Evolutionary conservation across 2,888 invertebrate species (phyloP).

Genomic region (Drosophila picticornis): DNA sequence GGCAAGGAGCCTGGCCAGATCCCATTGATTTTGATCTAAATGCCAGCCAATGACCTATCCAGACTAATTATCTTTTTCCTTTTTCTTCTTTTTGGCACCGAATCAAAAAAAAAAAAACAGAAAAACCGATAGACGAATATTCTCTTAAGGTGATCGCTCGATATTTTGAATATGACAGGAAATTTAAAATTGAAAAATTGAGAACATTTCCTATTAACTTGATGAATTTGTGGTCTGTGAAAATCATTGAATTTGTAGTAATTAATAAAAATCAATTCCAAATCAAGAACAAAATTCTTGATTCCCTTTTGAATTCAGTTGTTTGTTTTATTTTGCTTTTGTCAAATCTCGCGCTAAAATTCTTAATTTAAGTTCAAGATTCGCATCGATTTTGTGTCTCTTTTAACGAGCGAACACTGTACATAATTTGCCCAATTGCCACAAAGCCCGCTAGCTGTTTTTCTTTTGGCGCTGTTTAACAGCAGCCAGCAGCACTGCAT

Average conservation of each 20-base stretch:
- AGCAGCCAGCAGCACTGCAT: slow-evolving; percentile 27
- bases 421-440: slow-evolving; percentile 47
- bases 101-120: slow-evolving; percentile 57
- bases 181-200: neutral
- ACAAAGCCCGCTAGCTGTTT: slow-evolving; percentile 61
- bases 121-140: slow-evolving; percentile 33
- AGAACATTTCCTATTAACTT: neutral
- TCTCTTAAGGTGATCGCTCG: slow-evolving; percentile 4
- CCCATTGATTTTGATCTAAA: slow-evolving; percentile 19
- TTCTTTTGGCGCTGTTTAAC: slow-evolving; percentile 37
- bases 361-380: slow-evolving; percentile 2
- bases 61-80: slow-evolving; percentile 40
- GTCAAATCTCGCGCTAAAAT: neutral
- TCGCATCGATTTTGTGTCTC: neutral
- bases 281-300: neutral
- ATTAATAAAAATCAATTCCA: neutral
- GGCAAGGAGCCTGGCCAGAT: slow-evolving; percentile 29
- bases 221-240: neutral
- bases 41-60: slow-evolving; percentile 54
- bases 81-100: slow-evolving; percentile 71
- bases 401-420: slow-evolving; percentile 8
- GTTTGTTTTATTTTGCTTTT: neutral
- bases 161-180: neutral
- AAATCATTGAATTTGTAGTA: neutral
- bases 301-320: neutral